Base-by-base conservation (phyloP, 2,113 vertebrate species). In the Eubucco bourcierii region DNA sequence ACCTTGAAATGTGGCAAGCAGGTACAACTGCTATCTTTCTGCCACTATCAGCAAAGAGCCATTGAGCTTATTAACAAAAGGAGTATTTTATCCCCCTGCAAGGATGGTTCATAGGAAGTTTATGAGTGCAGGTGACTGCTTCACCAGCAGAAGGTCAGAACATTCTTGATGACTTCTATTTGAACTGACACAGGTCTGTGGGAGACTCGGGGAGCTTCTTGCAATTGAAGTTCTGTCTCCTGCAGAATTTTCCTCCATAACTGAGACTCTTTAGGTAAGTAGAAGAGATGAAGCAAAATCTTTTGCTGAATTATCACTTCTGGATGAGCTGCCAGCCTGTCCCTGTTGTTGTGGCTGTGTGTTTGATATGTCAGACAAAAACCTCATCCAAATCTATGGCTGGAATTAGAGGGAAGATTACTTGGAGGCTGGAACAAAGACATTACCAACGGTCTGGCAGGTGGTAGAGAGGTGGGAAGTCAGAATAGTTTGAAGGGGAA, bases 11-110 rank as follows among this genome's bases (percentile, higher is more conserved):
- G 63, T 70, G 66, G 33, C 50, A 87, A 37, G 70, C 21, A 64
- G 39, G 65, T 75, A 47, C 25, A 84, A 60, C 15, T 19, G 13
- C 14, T 58, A 50, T 16, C 61, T 65, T 75, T 50, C 53, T 60
- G 24, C 27, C 0, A 0, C 58, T 12, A 64, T 17, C 65, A 79
- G 12, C 0, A 3, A 87, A 72, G 24, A 81, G 70, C 6, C 2
- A 1, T 2, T 55, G 58, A 71, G 71, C 27, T 80, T 37, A 61
- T 6, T 17, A 67, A 67, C 47, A 90, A 55, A 68, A 79, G n/a
- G 44, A 15, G 1, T 15, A 33, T 17, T 65, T 47, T 28, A 61
- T 37, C 29, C 21, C 16, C 47, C 34, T 77, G 58, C 59, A 44
- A 23, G 7, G 21, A 59, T 8, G 41, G 61, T 47, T 78, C 75